Base-by-base conservation (phyloP, 2,888 invertebrate species). In the Parnassius glacialis region DNA sequence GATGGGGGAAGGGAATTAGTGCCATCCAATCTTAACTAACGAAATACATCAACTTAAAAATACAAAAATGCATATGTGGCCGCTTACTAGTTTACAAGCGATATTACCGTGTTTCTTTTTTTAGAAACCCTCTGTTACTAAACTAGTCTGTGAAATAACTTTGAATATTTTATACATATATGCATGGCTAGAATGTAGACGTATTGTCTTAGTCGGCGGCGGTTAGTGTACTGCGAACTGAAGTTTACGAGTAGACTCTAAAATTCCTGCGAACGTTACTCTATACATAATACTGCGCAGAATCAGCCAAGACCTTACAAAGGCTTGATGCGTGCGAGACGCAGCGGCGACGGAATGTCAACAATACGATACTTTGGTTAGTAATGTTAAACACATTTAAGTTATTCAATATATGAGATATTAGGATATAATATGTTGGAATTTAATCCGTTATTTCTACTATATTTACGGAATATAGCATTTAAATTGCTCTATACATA, bases 141-240 rank as follows among this genome's bases (percentile, higher is more conserved):
- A 50, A 42, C 9, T 59, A 25, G 54, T 59, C 62, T 62, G 20
- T 59, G 44, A 41, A 55, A 55, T 51, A 55, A 62, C 59, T 54
- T 62, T 45, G 54, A 44, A 41, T 58, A 44, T 44, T 53, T 43
- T 55, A 55, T 51, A 51, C 58, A 51, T 52, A 62, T 45, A 55
- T 20, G 34, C 44, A 43, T 1, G 44, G 47, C 20, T 55, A 55
- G 63, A 59, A 63, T 63, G 59, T 56, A 63, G 63, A 63, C 63
- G 59, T 52, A 63, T 63, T 63, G 63, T 63, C 58, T 63, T 55
- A 59, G 57, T 12, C 58, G 53, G 53, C 62, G 53, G 50, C 58
- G 58, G 62, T 62, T 43, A 63, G 42, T 55, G 59, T 47, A 56
- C 55, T 52, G 63, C 52, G 59, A 45, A 56, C 47, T 52, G 34